Evolutionary conservation across 1,140 invertebrate species (phyloP).

Genomic region (Monomorium pharaonis): DNA sequence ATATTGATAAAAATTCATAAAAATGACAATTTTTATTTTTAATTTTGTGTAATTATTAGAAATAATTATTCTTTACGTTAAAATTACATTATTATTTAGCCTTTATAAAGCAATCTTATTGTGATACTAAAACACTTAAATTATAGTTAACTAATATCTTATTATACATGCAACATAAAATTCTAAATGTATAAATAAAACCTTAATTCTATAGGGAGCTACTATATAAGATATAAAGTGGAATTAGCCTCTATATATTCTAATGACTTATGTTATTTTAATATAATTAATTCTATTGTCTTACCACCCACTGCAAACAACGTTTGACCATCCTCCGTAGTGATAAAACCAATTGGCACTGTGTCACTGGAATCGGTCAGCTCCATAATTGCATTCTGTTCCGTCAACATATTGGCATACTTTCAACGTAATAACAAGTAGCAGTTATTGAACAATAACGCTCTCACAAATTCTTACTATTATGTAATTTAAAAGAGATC

Average conservation of each 20-base stretch:
- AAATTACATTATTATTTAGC: too few relatives aligned
- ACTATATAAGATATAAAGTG: not conserved
- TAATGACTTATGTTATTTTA: slow-evolving; percentile 4
- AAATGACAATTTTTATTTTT: too few relatives aligned
- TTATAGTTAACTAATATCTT: too few relatives aligned
- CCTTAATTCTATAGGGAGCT: slow-evolving; percentile 1
- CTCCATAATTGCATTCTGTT: slow-evolving; percentile 59
- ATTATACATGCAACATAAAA: not conserved
- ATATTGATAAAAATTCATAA: too few relatives aligned
- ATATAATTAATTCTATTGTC: not conserved
- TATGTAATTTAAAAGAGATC: not conserved
- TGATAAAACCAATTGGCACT: slow-evolving; percentile 76
- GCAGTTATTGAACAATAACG: not conserved
- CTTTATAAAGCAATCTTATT: too few relatives aligned
- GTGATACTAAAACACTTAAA: too few relatives aligned
- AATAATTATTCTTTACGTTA: too few relatives aligned
- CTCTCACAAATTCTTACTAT: not conserved
- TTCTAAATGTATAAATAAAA: not conserved
- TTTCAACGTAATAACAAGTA: not conserved
- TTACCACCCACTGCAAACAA: slow-evolving; percentile 77
- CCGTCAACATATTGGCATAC: slow-evolving; percentile 60
- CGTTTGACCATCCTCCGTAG: slow-evolving; percentile 77
- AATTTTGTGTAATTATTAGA: too few relatives aligned
- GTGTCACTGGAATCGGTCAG: slow-evolving; percentile 58
- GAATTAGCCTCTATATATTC: not conserved